These are phyloP conservation scores for Chelonus formosanus DNA, from an alignment of 2,888 invertebrate genomes.

Conservation along the genomic window DNA sequence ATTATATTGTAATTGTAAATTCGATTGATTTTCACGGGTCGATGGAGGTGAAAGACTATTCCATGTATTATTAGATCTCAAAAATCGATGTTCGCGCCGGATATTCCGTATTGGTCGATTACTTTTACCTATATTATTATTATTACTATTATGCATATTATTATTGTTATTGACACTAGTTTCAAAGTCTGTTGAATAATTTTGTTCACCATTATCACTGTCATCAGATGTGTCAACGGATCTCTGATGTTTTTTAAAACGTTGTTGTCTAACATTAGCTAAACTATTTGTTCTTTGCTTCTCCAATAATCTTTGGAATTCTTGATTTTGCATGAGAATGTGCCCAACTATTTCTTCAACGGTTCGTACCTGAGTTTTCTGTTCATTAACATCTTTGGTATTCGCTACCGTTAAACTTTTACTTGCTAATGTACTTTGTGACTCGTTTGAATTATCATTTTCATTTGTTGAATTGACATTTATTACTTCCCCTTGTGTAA, in stretches of 20 bases:
- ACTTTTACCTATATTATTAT: constrained; percentile 42
- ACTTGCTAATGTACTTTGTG: constrained; percentile 14
- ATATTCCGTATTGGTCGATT: constrained; percentile 38
- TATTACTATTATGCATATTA: constrained; percentile 40
- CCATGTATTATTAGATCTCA: constrained; percentile 56
- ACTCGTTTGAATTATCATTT: constrained; percentile 18
- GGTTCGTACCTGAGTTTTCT: constrained; percentile 64
- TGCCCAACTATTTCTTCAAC: constrained; percentile 84
- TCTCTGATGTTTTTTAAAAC: constrained; percentile 67
- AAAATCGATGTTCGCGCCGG: constrained; percentile 51
- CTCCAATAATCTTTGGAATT: constrained; percentile 81
- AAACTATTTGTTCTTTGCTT: constrained; percentile 74
- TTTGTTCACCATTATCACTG: constrained; percentile 56
- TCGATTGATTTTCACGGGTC: constrained; percentile 46
- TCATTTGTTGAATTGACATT: constrained; percentile 9
- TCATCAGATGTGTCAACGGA: constrained; percentile 66
- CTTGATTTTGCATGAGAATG: constrained; percentile 82
- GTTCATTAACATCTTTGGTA: constrained; percentile 51
- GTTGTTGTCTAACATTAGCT: constrained; percentile 68
- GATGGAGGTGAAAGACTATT: constrained; percentile 50
- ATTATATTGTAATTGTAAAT: constrained; percentile 54
- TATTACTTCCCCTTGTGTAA: constrained; percentile 19
- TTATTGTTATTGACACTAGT: constrained; percentile 39
- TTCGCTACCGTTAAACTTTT: constrained; percentile 37
- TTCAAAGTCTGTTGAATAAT: constrained; percentile 42